Base-by-base conservation (phyloP, 64 coral and sea anemone genomes). In the Montipora efflorescens region DNA sequence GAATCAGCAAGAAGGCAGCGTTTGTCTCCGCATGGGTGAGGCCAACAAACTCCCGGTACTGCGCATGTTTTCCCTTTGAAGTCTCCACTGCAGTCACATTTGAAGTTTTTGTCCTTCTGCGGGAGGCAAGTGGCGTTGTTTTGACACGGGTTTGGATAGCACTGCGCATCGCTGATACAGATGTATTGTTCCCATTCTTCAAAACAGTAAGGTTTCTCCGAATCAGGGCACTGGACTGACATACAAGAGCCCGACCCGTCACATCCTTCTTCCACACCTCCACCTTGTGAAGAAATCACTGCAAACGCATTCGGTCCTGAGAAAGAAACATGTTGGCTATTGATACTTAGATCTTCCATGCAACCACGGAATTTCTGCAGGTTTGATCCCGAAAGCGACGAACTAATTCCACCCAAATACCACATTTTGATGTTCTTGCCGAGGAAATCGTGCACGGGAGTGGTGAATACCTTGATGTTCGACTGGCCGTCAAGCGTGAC, bases 141-240 rank as follows among this genome's bases (percentile, higher is more conserved):
- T 7, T 87, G 7, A 74, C 96, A 98, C 7, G 89, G 93, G 67
- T 98, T 92, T 19, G 77, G 78, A 78, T 68, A 80, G 22, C 96
- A 98, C 4, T 90, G 84, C 7, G 87, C 58, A 21, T 94, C 90
- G 49, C 96, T 98, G 48, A 98, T 90, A 20, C 96, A 98, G 3
- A 76, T 82, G 36, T 92, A 91, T 2, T 8, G 68, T 50, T 95
- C 88, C 96, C 96, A 98, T n/a, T 95, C 96, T 50, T 98, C 96
- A 21, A 92, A 84, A 76, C 96, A 98, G 25, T 93, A 90, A 62
- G 78, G 89, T 62, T 83, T 94, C 16, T 79, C n/a, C 7, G 64
- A 8, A 72, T 95, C 52, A 36, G 50, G 61, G 78, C 96, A 98
- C 16, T 74, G 93, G 55, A 85, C 94, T 3, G 84, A 67, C 4